Evolutionary conservation across 2,113 vertebrate genomes (phyloP), one percentile per base, ranked within the genome.

Genomic region (Melanostigma gelatinosum): DNA sequence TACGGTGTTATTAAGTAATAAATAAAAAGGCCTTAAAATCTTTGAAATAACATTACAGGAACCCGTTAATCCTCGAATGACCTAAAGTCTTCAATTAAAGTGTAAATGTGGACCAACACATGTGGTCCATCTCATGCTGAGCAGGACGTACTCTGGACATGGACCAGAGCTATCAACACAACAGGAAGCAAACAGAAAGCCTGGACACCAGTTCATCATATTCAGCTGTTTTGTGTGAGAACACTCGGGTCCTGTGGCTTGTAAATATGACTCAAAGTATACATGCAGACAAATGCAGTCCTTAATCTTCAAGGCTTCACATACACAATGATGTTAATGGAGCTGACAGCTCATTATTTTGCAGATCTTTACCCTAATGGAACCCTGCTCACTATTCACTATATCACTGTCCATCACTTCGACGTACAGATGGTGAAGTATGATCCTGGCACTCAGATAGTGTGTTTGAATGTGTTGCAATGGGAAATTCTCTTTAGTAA

Each of bases 81-180:
- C 38, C 44, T 15, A 15, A 46, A 46, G 44, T 46, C 12, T 44
- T 46, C 12, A 15, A 46, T 4, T 46, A 13, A 46, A 13, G 13
- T 46, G 44, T 16, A 48, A 48, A 15, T 48, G 16, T 46, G 13
- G 44, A 40, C 20, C 20, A 24, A 24, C 54, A 72, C 85, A 34
- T n/a, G 75, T 4, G 55, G 79, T 61, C 74, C 7, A 57, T 79
- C 61, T 57, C 62, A 69, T 79, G 61, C 60, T 68, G 81, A 75
- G 66, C 69, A 15, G 78, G 67, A 79, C 67, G 70, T 24, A 34
- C 40, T 78, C 57, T 83, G 69, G 75, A 85, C 55, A 69, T 87
- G 78, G 80, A 82, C 65, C 65, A 42, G 66, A 69, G 75, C 76
- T 79, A 83, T 83, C 85, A 89, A 79, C 83, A 40, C 87, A 85